Evolutionary conservation across 2,888 invertebrate species (phyloP).

Genomic region (Agonopterix subpropinquella): DNA sequence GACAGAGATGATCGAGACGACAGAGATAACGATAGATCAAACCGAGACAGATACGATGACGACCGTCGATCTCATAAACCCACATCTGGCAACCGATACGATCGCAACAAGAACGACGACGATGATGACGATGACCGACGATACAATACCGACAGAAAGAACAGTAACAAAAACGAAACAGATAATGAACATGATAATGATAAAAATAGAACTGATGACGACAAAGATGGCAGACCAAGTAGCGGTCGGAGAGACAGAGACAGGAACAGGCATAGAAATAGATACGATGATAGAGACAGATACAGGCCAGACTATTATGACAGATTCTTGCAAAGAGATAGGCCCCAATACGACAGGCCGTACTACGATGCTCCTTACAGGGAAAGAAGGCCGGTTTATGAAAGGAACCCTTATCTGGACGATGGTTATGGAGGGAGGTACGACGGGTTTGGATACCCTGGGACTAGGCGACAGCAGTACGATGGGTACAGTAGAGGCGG

Average conservation of each 20-base stretch:
- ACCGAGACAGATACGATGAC: slow-evolving; percentile 35
- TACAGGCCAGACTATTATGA: slow-evolving; percentile 65
- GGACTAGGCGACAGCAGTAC: slow-evolving; percentile 43
- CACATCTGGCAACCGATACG: slow-evolving; percentile 49
- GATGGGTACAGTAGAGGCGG: slow-evolving; percentile 33
- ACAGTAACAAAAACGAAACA: slow-evolving; percentile 43
- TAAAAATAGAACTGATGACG: slow-evolving; percentile 28
- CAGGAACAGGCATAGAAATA: slow-evolving; percentile 37
- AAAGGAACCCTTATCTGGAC: slow-evolving; percentile 32
- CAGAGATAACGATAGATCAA: slow-evolving; percentile 24
- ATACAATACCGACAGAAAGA: slow-evolving; percentile 29
- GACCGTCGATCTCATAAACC: slow-evolving; percentile 44
- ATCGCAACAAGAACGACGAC: slow-evolving; percentile 34
- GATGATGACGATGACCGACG: slow-evolving; percentile 28
- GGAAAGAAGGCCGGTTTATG: slow-evolving; percentile 45
- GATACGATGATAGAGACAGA: slow-evolving; percentile 55
- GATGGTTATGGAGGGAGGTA: slow-evolving; percentile 33
- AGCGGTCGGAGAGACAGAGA: slow-evolving; percentile 36
- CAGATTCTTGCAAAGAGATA: slow-evolving; percentile 50
- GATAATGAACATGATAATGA: slow-evolving; percentile 43
- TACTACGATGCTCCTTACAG: slow-evolving; percentile 48
- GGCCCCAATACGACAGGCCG: slow-evolving; percentile 24
- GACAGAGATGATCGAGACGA: slow-evolving; percentile 32
- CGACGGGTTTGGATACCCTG: slow-evolving; percentile 30
- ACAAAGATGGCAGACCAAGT: slow-evolving; percentile 22